A percentile compares a stretch with the other conserved stretches of the same genome.
Conservation (phyloP, 1,140 invertebrate species). For the Lordiphosa clarofinis region DNA sequence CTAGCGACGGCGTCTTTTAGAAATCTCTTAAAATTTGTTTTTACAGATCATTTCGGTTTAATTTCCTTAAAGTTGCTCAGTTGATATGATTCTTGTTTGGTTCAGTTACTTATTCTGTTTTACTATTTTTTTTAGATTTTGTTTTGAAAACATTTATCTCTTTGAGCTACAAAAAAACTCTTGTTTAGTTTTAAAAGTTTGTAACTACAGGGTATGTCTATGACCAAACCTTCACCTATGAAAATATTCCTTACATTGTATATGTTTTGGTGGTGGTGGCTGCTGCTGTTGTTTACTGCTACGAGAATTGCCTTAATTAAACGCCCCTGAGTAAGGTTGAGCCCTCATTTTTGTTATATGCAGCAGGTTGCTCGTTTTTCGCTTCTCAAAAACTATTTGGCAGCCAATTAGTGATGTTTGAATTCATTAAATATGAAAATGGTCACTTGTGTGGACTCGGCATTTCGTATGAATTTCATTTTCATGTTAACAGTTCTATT, state of each 20-base stretch:
- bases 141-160: no score
- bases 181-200: no score
- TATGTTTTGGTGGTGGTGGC: constrained; percentile 25
- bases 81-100: no score
- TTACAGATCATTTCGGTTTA: no score
- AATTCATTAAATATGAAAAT: constrained; percentile 52
- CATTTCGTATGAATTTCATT: constrained; percentile 45
- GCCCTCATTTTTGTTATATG: constrained; percentile 1
- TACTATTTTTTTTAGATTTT: no score
- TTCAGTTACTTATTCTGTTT: no score
- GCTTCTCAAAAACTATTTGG: constrained; percentile 9
- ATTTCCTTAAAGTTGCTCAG: no score
- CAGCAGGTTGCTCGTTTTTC: constrained; percentile 34
- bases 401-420: constrained; percentile 73
- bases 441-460: no score
- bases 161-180: no score
- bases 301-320: constrained; percentile 76
- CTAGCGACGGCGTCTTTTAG: no score
- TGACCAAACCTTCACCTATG: background rate
- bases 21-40: no score
- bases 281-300: constrained; percentile 33
- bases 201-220: no score
- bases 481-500: constrained; percentile 76
- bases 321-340: constrained; percentile 49
- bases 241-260: constrained; percentile 5